Conservation (phyloP, 2,797 vertebrate species). For the Urocyon cinereoargenteus region DNA sequence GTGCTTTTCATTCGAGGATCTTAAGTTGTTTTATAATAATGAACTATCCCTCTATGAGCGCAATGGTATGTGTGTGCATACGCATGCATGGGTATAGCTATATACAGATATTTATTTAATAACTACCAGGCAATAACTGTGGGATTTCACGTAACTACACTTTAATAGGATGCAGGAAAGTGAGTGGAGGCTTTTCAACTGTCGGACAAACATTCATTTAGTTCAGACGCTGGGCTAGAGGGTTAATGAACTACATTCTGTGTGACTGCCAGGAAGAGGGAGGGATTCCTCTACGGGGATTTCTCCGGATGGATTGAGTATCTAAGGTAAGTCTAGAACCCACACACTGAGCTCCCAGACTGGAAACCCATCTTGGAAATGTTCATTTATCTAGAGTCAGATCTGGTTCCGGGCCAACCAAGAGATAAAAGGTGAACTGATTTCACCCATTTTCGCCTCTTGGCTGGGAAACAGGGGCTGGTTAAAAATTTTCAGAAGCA, state of each 20-base stretch:
- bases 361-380: not conserved
- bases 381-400: not conserved
- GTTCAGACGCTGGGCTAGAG: not conserved
- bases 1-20: conserved; percentile 75
- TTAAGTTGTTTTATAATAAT: conserved; percentile 79
- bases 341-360: not conserved
- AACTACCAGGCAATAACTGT: conserved; percentile 67
- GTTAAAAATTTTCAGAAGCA: not conserved
- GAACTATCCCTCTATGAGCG: conserved; percentile 29
- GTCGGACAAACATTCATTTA: not conserved
- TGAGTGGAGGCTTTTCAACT: not conserved
- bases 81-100: fast-evolving
- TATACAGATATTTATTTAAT: conserved; percentile 77
- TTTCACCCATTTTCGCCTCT: not conserved
- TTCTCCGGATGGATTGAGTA: fast-evolving
- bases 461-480: fast-evolving
- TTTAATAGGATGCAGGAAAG: conserved; percentile 12
- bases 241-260: not conserved
- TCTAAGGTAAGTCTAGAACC: not conserved
- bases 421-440: not conserved
- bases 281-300: not conserved
- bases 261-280: not conserved
- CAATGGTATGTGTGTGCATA: not conserved
- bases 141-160: conserved; percentile 23
- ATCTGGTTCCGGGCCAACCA: fast-evolving